These are phyloP conservation scores for Triplophysa dalaica DNA, from an alignment of 2,113 vertebrate genomes.

Conservation along the genomic window DNA sequence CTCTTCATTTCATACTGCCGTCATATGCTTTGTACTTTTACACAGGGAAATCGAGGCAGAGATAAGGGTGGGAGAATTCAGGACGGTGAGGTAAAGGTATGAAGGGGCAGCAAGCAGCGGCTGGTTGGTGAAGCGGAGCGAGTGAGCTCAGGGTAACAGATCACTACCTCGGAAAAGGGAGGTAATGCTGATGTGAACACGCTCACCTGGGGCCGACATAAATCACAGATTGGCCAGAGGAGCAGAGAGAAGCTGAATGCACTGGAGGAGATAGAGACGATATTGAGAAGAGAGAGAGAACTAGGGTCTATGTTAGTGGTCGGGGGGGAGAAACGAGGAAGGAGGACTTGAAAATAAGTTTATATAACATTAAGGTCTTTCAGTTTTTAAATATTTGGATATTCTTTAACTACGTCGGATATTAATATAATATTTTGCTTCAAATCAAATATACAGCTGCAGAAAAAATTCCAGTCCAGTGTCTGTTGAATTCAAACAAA, in stretches of 20 bases:
- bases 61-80: conserved; percentile 39
- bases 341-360: neutral
- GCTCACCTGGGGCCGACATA: conserved; percentile 57
- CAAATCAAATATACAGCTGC: too few relatives aligned
- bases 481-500: too few relatives aligned
- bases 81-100: conserved; percentile 48
- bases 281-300: conserved; percentile 22
- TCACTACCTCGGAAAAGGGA: conserved; percentile 58
- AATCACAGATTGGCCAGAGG: conserved; percentile 54
- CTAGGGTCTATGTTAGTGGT: neutral
- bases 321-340: conserved; percentile 2
- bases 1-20: conserved; percentile 50
- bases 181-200: conserved; percentile 62
- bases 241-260: conserved; percentile 50
- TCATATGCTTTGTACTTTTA: conserved; percentile 61
- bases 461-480: too few relatives aligned
- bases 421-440: too few relatives aligned
- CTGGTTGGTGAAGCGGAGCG: conserved; percentile 62
- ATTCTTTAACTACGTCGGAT: too few relatives aligned
- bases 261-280: conserved; percentile 45
- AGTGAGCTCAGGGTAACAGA: conserved; percentile 63
- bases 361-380: neutral
- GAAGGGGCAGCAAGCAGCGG: conserved; percentile 52
- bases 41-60: conserved; percentile 29
- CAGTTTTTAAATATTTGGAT: too few relatives aligned